These are phyloP conservation scores for Terrapene triunguis DNA, from an alignment of 2,113 vertebrate genomes.

Conservation along the genomic window DNA sequence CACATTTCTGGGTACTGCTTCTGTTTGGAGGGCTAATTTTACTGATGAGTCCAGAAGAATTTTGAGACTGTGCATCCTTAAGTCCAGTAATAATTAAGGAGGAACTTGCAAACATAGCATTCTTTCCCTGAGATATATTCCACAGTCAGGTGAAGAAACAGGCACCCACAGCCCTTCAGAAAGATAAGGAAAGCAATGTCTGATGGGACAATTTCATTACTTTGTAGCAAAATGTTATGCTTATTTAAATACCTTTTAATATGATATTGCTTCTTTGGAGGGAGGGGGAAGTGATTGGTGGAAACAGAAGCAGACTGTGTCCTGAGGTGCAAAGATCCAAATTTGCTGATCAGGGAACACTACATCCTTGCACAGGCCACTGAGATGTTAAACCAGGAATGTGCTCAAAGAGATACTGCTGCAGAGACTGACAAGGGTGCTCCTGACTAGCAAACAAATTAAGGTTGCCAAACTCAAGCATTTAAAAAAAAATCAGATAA, in stretches of 20 bases:
- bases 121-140: too few species aligned
- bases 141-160: too few species aligned
- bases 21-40: too few species aligned
- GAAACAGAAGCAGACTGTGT: background rate
- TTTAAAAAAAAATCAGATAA: background rate
- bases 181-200: too few species aligned
- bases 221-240: background rate
- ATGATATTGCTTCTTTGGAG: background rate
- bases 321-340: background rate
- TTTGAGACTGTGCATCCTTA: too few species aligned
- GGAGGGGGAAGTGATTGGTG: background rate
- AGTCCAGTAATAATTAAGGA: too few species aligned
- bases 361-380: background rate
- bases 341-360: background rate
- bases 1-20: too few species aligned
- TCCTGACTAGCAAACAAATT: background rate
- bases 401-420: background rate
- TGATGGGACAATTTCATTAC: background rate
- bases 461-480: background rate
- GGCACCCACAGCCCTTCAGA: too few species aligned
- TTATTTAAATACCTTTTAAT: background rate
- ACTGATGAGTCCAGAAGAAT: too few species aligned
- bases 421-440: background rate
- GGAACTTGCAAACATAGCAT: too few species aligned
- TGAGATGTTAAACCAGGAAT: constrained; percentile 8